Conservation (phyloP, 2,797 vertebrate species). For the Poliocrania exsul region DNA sequence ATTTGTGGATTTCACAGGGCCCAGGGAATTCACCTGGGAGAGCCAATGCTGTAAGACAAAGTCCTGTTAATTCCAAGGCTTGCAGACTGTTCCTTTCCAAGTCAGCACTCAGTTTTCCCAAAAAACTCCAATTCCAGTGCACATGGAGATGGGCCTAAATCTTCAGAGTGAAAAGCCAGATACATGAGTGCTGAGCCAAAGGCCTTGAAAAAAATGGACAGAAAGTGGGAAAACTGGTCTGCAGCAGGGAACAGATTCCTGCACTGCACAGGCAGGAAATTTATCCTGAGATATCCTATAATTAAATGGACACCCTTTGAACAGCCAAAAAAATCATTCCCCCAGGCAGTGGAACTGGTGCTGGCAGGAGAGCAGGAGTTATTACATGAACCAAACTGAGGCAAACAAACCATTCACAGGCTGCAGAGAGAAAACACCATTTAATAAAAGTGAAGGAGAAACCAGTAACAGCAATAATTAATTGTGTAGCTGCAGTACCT, state of each 20-base stretch:
- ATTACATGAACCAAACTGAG: background rate
- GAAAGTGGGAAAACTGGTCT: background rate
- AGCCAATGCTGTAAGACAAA: background rate
- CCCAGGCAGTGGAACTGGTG: constrained; percentile 47
- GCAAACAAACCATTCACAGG: background rate
- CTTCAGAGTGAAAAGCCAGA: background rate
- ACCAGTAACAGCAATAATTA: background rate
- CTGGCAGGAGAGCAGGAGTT: constrained; percentile 8
- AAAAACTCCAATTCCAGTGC: background rate
- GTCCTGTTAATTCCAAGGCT: background rate
- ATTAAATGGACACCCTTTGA: constrained; percentile 29
- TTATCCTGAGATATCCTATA: background rate
- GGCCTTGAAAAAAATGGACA: background rate
- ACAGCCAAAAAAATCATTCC: constrained; percentile 23
- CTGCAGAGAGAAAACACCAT: background rate
- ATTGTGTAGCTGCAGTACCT: background rate
- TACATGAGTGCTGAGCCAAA: background rate
- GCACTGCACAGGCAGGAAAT: background rate
- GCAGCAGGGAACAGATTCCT: background rate
- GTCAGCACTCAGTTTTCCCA: background rate
- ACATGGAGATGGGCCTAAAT: background rate
- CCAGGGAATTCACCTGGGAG: background rate
- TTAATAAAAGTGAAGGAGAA: constrained; percentile 9
- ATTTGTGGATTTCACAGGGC: background rate
- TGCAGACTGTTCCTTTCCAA: background rate